These are phyloP conservation scores for Antheraea pernyi DNA, from an alignment of 1,140 invertebrate genomes.

Conservation along the genomic window DNA sequence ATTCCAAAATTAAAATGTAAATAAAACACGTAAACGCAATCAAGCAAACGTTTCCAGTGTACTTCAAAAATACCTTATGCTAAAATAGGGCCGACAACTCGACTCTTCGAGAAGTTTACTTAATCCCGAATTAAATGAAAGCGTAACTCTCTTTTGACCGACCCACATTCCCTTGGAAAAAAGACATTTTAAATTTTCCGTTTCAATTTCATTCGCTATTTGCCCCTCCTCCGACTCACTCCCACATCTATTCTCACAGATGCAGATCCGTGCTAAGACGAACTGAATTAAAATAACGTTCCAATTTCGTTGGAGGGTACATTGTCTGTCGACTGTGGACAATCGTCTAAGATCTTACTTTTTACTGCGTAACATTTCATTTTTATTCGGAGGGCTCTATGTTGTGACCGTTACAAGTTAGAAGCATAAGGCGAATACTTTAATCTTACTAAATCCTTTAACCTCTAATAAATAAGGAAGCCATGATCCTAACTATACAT, in stretches of 20 bases:
- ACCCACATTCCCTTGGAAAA: not conserved
- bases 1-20: not conserved
- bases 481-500: too few species aligned
- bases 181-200: constrained; percentile 11
- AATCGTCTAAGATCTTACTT: constrained; percentile 33
- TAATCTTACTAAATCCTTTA: not conserved
- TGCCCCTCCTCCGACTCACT: not conserved
- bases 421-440: not conserved
- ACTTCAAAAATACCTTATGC: not conserved
- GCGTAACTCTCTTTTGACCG: not conserved
- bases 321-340: constrained; percentile 10
- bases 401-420: not conserved
- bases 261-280: not conserved
- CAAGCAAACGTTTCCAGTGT: not conserved
- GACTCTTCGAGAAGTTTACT: constrained; percentile 5
- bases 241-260: not conserved
- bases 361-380: constrained; percentile 52
- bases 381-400: constrained; percentile 42
- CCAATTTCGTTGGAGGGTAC: constrained; percentile 5
- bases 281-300: constrained; percentile 7
- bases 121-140: constrained; percentile 11
- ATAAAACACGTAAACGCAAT: not conserved
- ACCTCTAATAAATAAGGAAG: too few species aligned
- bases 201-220: not conserved
- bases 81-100: not conserved